Evolutionary conservation across 2,888 invertebrate genomes (phyloP).

Genomic region (Nemoura dubitans): DNA sequence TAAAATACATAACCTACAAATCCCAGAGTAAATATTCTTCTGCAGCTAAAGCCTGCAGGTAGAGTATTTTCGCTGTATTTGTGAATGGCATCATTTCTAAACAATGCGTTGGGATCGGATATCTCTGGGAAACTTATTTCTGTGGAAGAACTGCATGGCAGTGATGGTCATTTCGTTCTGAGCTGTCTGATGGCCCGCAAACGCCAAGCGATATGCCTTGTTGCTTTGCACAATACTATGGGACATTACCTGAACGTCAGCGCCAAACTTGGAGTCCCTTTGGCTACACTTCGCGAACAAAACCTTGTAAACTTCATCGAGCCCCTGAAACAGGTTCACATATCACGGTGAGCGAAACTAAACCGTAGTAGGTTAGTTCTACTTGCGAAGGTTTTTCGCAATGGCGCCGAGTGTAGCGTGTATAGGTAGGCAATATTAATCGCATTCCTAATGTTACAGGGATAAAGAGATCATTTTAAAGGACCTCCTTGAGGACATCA

Average conservation of each 20-base stretch:
- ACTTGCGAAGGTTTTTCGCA: no score
- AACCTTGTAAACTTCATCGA: slow-evolving; percentile 65
- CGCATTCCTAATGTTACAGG: background rate
- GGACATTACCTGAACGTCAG: slow-evolving; percentile 79
- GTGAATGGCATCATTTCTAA: slow-evolving; percentile 69
- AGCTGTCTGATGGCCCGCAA: slow-evolving; percentile 73
- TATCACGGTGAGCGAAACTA: slow-evolving; percentile 49
- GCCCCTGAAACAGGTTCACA: slow-evolving; percentile 60
- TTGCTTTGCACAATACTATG: slow-evolving; percentile 75
- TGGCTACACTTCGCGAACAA: slow-evolving; percentile 63
- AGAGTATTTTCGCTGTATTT: background rate
- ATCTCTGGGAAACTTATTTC: slow-evolving; percentile 67
- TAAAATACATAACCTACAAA: no score
- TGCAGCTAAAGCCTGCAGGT: no score
- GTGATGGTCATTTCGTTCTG: slow-evolving; percentile 77
- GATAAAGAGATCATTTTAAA: slow-evolving; percentile 57
- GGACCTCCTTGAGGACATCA: slow-evolving; percentile 60
- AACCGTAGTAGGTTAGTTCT: no score
- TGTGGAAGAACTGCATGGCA: slow-evolving; percentile 74
- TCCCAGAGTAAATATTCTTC: no score
- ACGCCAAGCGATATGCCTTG: slow-evolving; percentile 68
- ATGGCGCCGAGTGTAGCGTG: no score
- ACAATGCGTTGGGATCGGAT: slow-evolving; percentile 71
- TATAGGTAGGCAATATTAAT: no score
- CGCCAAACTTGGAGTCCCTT: slow-evolving; percentile 76